phyloP scores from a whole-genome alignment of 1,140 invertebrate genomes.

The Steinernema feltiae region DNA sequence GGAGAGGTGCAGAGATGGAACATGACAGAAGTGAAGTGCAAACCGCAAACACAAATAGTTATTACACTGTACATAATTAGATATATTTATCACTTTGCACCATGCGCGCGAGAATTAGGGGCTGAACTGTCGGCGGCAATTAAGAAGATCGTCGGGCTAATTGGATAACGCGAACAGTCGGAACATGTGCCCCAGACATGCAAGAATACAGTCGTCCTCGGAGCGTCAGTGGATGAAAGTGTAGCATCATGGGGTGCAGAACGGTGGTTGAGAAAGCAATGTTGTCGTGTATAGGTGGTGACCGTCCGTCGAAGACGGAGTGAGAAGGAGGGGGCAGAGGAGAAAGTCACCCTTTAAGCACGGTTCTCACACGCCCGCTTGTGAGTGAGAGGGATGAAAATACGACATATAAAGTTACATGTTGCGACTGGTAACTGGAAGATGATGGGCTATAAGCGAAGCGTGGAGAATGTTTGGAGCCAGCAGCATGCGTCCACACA shows the following conservation, averaged over 20 bases:
- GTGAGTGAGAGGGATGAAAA: neutral
- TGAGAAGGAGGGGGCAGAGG: no score
- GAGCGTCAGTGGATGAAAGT: no score
- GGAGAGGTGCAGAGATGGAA: neutral
- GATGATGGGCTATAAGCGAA: neutral
- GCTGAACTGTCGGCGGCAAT: constrained; percentile 2
- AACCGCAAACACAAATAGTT: neutral
- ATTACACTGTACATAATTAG: constrained; percentile 12
- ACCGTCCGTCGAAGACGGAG: no score
- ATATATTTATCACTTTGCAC: constrained; percentile 7
- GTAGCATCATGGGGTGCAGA: no score
- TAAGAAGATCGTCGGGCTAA: neutral
- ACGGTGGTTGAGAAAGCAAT: no score
- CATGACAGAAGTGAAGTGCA: neutral
- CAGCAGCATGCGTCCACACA: neutral
- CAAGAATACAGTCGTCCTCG: neutral
- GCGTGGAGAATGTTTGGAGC: neutral
- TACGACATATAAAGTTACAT: neutral
- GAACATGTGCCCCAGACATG: neutral
- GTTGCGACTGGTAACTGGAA: neutral
- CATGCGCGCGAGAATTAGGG: neutral
- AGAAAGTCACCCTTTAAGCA: no score
- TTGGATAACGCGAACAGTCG: neutral
- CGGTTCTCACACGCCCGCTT: no score
- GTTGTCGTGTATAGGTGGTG: no score